Percentiles rank a stretch among this genome's conserved stretches.
Evolutionary conservation across 2,797 vertebrate genomes (phyloP).

Genomic region (Phaenicophaeus curvirostris): DNA sequence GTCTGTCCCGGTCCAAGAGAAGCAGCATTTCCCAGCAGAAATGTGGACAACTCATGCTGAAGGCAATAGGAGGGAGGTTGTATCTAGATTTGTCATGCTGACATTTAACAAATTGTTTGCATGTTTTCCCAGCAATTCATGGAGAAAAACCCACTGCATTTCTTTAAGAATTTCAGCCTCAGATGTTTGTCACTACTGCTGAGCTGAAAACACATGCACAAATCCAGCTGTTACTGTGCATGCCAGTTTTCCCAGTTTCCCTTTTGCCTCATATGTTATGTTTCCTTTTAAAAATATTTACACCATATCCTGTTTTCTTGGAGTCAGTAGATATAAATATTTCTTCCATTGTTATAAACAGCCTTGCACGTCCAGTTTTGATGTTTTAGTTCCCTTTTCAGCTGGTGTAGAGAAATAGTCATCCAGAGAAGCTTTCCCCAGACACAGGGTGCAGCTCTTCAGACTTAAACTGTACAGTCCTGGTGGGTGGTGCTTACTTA

Average conservation of each 20-base stretch:
- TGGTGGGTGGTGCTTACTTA: background rate
- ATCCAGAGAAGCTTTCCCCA: background rate
- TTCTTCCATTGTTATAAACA: background rate
- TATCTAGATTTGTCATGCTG: background rate
- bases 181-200: background rate
- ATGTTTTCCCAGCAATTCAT: background rate
- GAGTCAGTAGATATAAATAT: background rate
- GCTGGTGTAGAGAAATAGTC: background rate
- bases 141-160: background rate
- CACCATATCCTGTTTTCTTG: slow-evolving; percentile 31
- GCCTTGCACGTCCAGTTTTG: background rate
- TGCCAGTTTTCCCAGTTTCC: background rate
- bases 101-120: background rate
- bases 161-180: background rate
- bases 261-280: background rate
- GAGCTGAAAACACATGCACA: background rate
- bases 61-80: background rate
- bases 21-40: background rate
- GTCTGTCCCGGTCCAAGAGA: background rate
- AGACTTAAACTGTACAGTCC: background rate
- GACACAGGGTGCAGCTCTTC: background rate
- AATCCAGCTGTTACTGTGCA: background rate
- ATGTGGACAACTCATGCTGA: background rate
- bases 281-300: slow-evolving; percentile 6
- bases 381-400: background rate